Conservation (phyloP, 2,888 invertebrate species). For the Synergus umbraculus region DNA sequence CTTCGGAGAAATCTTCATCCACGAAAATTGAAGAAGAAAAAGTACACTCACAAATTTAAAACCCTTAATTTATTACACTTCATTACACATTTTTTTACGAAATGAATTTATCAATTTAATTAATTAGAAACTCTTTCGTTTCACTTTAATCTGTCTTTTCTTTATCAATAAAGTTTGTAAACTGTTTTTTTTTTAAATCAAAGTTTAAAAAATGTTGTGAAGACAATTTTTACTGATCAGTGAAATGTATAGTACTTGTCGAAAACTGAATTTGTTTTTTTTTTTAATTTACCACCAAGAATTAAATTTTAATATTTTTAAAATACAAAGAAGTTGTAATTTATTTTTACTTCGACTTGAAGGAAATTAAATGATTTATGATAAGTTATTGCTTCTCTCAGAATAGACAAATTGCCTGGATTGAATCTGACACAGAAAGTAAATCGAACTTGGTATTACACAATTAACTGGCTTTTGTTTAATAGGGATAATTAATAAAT, state of each 20-base stretch:
- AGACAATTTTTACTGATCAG: background rate
- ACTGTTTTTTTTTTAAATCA: background rate
- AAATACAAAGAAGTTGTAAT: background rate
- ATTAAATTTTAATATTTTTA: background rate
- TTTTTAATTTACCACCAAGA: background rate
- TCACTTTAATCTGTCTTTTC: background rate
- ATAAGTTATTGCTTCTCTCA: background rate
- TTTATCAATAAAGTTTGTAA: background rate
- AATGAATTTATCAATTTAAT: background rate
- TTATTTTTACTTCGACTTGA: background rate
- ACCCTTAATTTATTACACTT: background rate
- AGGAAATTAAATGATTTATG: background rate
- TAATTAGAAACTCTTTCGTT: background rate
- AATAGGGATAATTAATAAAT: background rate
- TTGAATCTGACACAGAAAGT: background rate
- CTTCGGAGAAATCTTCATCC: conserved; percentile 1
- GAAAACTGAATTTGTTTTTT: background rate
- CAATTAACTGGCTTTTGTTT: background rate
- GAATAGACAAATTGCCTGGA: background rate
- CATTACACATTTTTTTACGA: background rate
- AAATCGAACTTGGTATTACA: background rate
- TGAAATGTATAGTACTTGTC: background rate
- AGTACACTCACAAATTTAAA: background rate
- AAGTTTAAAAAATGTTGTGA: background rate
- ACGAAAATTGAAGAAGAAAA: conserved; percentile 3